Evolutionary conservation across 2,113 vertebrate species (phyloP).

Genomic region (Pseudopipra pipra): DNA sequence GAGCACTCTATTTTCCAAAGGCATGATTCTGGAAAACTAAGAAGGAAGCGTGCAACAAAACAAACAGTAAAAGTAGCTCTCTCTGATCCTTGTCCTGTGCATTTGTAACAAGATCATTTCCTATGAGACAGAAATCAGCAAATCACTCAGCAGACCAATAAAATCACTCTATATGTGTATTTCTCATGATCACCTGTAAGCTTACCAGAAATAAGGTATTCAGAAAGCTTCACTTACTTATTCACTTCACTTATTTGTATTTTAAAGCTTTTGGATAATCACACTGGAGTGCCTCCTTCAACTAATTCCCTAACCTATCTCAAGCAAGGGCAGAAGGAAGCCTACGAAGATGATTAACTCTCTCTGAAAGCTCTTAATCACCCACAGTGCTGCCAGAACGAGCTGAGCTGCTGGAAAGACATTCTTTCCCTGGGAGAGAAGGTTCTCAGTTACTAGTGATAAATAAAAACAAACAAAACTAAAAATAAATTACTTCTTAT

Average conservation of each 20-base stretch:
- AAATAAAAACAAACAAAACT: background rate
- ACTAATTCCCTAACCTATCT: constrained; percentile 11
- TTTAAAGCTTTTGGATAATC: background rate
- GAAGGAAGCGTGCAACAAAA: background rate
- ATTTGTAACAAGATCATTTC: background rate
- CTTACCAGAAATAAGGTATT: background rate
- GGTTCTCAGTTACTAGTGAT: background rate
- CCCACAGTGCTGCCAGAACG: background rate
- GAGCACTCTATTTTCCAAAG: background rate
- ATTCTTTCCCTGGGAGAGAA: background rate
- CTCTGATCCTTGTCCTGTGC: background rate
- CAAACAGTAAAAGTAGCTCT: background rate
- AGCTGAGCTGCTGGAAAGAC: background rate
- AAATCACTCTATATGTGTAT: background rate
- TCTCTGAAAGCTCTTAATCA: constrained; percentile 34
- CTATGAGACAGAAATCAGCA: background rate
- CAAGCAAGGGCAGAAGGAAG: background rate
- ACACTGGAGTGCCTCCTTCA: background rate
- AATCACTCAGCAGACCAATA: background rate
- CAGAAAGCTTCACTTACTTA: background rate
- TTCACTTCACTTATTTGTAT: background rate
- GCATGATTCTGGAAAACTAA: background rate
- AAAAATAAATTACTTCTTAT: background rate
- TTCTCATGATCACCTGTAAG: background rate
- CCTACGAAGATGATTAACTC: constrained; percentile 18